Evolutionary conservation across 2,888 invertebrate genomes (phyloP).

Genomic region (Drosophila trichaetosa): DNA sequence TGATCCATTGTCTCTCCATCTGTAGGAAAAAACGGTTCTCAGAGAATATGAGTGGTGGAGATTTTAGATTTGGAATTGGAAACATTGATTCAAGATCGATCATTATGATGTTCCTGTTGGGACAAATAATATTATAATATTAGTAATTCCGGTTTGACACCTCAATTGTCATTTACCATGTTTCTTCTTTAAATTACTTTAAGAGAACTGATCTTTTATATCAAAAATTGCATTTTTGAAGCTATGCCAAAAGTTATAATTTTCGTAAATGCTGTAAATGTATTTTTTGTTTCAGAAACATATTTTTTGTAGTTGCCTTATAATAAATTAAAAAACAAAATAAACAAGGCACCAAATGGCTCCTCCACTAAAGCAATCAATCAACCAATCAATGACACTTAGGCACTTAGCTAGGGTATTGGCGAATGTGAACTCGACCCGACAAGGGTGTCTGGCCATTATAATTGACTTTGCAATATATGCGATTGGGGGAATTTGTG

Average conservation of each 20-base stretch:
- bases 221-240: neutral
- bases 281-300: neutral
- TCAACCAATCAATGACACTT: slow-evolving; percentile 4
- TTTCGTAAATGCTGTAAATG: neutral
- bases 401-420: slow-evolving; percentile 1
- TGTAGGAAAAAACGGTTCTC: neutral
- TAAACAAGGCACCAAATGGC: neutral
- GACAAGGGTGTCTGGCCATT: neutral
- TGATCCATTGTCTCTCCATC: neutral
- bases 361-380: slow-evolving; percentile 4
- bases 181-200: neutral
- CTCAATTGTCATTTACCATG: neutral
- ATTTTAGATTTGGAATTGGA: neutral
- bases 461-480: slow-evolving; percentile 5
- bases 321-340: neutral
- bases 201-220: neutral
- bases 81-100: no score
- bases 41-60: neutral
- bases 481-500: neutral
- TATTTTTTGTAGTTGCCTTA: neutral
- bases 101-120: no score
- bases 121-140: neutral
- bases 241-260: neutral
- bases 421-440: neutral
- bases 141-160: neutral